A percentile compares a stretch with the other conserved stretches of the same genome.
These are phyloP conservation scores for Naso thynnoides DNA, from an alignment of 2,797 vertebrate genomes.

Conservation along the genomic window DNA sequence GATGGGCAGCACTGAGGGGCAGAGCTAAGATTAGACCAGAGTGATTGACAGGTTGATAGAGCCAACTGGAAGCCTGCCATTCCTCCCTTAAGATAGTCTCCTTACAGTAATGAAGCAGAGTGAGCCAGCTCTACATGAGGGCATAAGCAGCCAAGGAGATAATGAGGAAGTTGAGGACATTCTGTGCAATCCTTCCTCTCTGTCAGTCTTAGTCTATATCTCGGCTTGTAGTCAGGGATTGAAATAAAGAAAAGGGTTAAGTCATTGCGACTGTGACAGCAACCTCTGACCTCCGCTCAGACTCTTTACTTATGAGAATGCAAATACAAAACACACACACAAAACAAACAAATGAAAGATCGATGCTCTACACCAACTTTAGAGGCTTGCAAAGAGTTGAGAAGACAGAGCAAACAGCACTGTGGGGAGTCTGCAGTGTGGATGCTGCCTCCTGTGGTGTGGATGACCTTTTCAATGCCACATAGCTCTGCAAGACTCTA, in stretches of 20 bases:
- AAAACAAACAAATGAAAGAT: constrained; percentile 12
- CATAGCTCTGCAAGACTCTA: constrained; percentile 71
- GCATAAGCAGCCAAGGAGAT: constrained; percentile 74
- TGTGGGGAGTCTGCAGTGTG: constrained; percentile 55
- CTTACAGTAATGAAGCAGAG: constrained; percentile 80
- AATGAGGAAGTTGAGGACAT: constrained; percentile 74
- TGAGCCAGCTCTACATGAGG: constrained; percentile 64
- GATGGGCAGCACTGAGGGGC: constrained; percentile 78
- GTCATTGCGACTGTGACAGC: constrained; percentile 18
- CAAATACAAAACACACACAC: background rate
- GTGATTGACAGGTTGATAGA: constrained; percentile 80
- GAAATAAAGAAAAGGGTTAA: constrained; percentile 43
- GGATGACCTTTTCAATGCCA: constrained; percentile 81
- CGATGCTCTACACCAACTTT: background rate
- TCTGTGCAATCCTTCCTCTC: constrained; percentile 63
- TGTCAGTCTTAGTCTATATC: constrained; percentile 40
- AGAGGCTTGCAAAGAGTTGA: constrained; percentile 22
- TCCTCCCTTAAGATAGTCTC: constrained; percentile 76
- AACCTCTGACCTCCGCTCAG: constrained; percentile 54
- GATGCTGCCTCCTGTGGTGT: constrained; percentile 79
- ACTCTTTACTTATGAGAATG: constrained; percentile 3
- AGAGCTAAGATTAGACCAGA: constrained; percentile 79
- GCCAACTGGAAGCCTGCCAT: constrained; percentile 82
- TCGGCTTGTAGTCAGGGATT: constrained; percentile 25
- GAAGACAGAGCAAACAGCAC: constrained; percentile 59